A percentile compares a stretch with the other conserved stretches of the same genome.
Conservation (phyloP, 2,888 invertebrate genomes). For the Acanthococcus lagerstroemiae region DNA sequence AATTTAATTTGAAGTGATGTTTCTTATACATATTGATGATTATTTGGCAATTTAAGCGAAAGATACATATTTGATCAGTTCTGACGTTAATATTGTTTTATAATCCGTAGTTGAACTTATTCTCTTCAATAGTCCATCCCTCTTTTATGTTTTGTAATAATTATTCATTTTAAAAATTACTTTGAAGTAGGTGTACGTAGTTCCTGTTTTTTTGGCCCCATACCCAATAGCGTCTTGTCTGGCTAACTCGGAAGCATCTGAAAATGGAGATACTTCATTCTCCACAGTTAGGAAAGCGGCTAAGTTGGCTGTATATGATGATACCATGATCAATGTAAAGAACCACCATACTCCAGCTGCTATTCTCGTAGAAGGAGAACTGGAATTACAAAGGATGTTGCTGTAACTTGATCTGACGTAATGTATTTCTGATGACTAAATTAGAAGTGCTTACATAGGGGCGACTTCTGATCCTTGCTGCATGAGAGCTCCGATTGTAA, state of each 20-base stretch:
- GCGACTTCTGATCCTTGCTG: conserved; percentile 56
- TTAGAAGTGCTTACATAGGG: conserved; percentile 41
- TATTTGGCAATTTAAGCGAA: too few species aligned
- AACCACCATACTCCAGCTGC: conserved; percentile 80
- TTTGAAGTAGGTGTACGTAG: conserved; percentile 80
- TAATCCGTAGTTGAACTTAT: too few species aligned
- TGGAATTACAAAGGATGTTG: conserved; percentile 41
- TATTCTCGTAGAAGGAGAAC: conserved; percentile 80
- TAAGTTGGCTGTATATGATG: conserved; percentile 82
- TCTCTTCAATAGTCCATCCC: too few species aligned
- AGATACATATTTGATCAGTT: too few species aligned
- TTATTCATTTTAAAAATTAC: too few species aligned
- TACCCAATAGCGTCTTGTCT: conserved; percentile 69
- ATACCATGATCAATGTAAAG: conserved; percentile 69
- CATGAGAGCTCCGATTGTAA: conserved; percentile 54
- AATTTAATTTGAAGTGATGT: too few species aligned
- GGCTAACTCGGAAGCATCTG: conserved; percentile 73
- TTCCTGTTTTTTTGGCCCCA: conserved; percentile 72
- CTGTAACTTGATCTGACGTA: neutral
- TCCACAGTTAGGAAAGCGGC: conserved; percentile 84
- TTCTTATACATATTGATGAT: too few species aligned
- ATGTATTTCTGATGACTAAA: neutral
- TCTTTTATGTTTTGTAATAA: too few species aligned
- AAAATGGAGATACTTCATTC: conserved; percentile 54
- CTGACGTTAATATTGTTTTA: too few species aligned